Percentiles rank a stretch among this genome's conserved stretches.
These are phyloP conservation scores for Harpagus bidentatus DNA, from an alignment of 2,113 vertebrate genomes.

Conservation along the genomic window DNA sequence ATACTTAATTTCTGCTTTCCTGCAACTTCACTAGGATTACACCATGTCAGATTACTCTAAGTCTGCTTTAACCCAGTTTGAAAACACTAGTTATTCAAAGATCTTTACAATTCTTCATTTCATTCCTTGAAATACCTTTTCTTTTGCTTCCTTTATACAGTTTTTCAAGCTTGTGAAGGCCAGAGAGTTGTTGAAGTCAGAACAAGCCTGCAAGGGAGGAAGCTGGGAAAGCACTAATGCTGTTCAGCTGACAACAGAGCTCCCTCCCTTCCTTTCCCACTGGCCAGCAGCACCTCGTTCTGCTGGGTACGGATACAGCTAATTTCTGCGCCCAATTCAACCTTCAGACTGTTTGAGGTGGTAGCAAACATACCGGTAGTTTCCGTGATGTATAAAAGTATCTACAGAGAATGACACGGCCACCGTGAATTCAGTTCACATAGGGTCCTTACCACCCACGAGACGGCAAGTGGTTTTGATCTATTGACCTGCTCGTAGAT, in stretches of 20 bases:
- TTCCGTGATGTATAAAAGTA: background rate
- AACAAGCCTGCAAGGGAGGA: background rate
- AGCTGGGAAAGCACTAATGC: background rate
- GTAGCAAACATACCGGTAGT: background rate
- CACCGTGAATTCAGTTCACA: background rate
- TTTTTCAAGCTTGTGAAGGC: background rate
- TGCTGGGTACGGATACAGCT: background rate
- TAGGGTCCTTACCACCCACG: background rate
- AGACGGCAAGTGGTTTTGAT: background rate
- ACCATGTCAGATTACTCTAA: conserved; percentile 74
- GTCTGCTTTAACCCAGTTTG: conserved; percentile 73
- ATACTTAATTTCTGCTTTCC: conserved; percentile 72
- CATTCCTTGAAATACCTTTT: conserved; percentile 54
- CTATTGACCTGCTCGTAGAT: background rate
- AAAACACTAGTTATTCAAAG: conserved; percentile 68
- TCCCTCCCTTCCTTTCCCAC: background rate
- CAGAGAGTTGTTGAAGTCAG: background rate
- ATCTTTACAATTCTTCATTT: conserved; percentile 62
- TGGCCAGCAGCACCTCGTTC: background rate
- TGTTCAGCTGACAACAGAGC: background rate
- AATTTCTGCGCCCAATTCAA: background rate
- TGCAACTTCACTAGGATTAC: conserved; percentile 72
- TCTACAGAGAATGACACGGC: background rate
- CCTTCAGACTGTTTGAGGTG: rapidly evolving
- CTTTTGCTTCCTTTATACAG: background rate